These are phyloP conservation scores for Dallia pectoralis DNA, from an alignment of 2,797 vertebrate genomes.

Conservation along the genomic window DNA sequence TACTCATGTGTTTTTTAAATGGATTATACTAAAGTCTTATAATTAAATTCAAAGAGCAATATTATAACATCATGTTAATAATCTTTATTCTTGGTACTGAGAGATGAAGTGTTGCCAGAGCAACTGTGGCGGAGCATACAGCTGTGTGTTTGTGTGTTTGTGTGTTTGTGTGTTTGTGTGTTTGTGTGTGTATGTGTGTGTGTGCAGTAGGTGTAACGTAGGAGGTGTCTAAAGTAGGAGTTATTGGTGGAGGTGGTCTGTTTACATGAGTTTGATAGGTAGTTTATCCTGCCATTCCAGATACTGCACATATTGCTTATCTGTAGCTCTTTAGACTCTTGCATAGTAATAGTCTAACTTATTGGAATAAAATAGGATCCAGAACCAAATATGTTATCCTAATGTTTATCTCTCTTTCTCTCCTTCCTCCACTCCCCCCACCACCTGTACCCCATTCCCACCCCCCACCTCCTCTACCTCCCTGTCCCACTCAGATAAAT, in stretches of 20 bases:
- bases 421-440: not conserved
- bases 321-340: not conserved
- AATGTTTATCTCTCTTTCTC: not conserved
- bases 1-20: not conserved
- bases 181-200: not conserved
- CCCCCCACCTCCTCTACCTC: not conserved
- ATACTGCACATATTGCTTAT: not conserved
- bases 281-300: not conserved
- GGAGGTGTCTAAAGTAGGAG: too few relatives aligned
- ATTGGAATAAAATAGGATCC: not conserved
- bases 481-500: conserved; percentile 79
- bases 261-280: not conserved
- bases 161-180: conserved; percentile 17
- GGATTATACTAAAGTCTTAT: not conserved
- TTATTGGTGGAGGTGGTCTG: not conserved
- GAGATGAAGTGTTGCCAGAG: conserved; percentile 45
- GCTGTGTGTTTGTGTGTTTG: conserved; percentile 20
- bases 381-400: not conserved
- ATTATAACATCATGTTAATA: not conserved
- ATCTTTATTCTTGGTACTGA: conserved; percentile 7
- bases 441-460: not conserved
- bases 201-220: not conserved
- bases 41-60: not conserved
- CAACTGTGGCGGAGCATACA: conserved; percentile 35
- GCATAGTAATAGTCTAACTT: not conserved